Base-by-base conservation (phyloP, 2,797 vertebrate genomes). In the Oophaga sylvatica region DNA sequence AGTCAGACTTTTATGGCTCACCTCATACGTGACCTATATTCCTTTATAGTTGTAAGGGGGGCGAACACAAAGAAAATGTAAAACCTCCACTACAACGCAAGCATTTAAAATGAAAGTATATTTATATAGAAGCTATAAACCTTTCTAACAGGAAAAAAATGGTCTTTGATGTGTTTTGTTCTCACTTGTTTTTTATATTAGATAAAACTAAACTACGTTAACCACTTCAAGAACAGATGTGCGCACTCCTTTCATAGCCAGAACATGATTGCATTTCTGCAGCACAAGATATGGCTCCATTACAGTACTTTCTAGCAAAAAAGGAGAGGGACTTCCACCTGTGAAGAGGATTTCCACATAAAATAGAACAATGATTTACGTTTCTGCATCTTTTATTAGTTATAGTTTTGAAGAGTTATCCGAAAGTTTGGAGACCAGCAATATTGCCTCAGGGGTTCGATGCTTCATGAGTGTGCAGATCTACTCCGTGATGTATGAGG, bases 21-120 rank as follows among this genome's bases (percentile, higher is more conserved):
- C 87, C 78, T 67, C 78, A 85, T 76, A 26, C 17, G 60, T 88
- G 83, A 88, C 87, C 87, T 85, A 85, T 26, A 88, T 88, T 80
- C 83, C 67, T 84, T 85, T 80, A 77, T 85, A 63, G 45, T 35
- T 83, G 26, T 67, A 48, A 17, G 0, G 35, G 35, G 26, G 29
- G 45, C 7, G 59, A 68, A 57, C 56, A 81, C 20, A 88, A 70
- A 85, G 67, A 73, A 59, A 65, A 81, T 31, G 59, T 53, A 57
- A 88, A 85, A 84, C 71, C 73, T 78, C 19, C 15, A 22, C 45
- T 88, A 56, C 41, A 84, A 80, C 15, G 70, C n/a, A 15, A 60
- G 19, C 5, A 31, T 48, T 77, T 71, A 63, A 76, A 81, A 85
- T 85, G 29, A 85, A 85, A 88, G 87, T 81, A 75, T 81, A 78